A percentile compares a stretch with the other conserved stretches of the same genome.
phyloP scores from a whole-genome alignment of 2,113 vertebrate genomes.

The Beaufortia kweichowensis region DNA sequence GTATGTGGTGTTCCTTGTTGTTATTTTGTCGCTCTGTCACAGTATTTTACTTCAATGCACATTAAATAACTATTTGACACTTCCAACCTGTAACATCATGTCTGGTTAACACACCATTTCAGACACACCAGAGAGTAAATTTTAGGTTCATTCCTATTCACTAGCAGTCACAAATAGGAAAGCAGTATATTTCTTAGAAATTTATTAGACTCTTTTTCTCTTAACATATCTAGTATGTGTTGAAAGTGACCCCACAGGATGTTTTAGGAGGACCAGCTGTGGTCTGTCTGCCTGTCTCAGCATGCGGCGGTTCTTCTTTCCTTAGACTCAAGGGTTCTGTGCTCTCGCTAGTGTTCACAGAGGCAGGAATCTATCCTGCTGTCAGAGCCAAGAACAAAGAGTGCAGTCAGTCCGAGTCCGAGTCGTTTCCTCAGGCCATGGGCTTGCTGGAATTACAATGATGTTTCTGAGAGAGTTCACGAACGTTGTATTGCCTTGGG shows the following conservation, averaged over 20 bases:
- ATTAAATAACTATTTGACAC: neutral
- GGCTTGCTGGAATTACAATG: neutral
- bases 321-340: neutral
- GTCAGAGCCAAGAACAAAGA: neutral
- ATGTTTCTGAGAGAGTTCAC: neutral
- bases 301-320: neutral
- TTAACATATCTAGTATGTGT: neutral
- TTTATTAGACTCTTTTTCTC: conserved; percentile 12
- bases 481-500: neutral
- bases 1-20: neutral
- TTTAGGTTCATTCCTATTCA: neutral
- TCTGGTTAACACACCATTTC: neutral
- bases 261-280: neutral
- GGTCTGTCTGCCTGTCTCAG: neutral
- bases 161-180: neutral
- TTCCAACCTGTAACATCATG: neutral
- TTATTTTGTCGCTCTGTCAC: neutral
- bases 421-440: neutral
- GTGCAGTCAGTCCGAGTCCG: neutral
- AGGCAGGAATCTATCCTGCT: neutral
- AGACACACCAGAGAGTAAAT: neutral
- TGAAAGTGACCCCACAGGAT: conserved; percentile 22
- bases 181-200: neutral
- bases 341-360: neutral
- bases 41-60: too few species aligned